Percentiles rank a stretch among this genome's conserved stretches.
Conservation (phyloP, 2,797 vertebrate species). For the Heliangelus exortis region DNA sequence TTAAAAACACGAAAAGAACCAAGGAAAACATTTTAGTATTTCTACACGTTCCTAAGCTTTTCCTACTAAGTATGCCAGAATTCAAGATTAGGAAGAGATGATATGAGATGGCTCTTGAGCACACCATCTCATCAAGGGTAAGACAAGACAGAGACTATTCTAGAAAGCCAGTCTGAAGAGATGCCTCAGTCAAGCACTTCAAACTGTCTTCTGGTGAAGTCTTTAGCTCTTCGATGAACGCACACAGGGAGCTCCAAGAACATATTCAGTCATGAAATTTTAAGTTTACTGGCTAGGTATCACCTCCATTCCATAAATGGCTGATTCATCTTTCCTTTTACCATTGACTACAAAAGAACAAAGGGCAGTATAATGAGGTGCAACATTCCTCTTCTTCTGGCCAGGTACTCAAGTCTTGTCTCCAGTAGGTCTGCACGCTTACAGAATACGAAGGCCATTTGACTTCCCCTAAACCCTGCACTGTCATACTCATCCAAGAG, state of each 20-base stretch:
- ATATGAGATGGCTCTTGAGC: not conserved
- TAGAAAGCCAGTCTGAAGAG: not conserved
- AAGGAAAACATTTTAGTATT: not conserved
- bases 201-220: not conserved
- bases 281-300: not conserved
- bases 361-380: not conserved
- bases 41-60: not conserved
- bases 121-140: not conserved
- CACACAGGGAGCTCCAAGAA: not conserved
- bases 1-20: not conserved
- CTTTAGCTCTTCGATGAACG: not conserved
- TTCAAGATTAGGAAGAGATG: not conserved
- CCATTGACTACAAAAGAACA: not conserved
- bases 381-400: not conserved
- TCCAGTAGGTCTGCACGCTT: not conserved
- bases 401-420: not conserved
- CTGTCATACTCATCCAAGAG: not conserved
- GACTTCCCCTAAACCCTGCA: not conserved
- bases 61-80: not conserved
- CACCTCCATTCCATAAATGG: not conserved
- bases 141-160: not conserved
- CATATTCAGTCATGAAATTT: not conserved
- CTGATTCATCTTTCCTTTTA: not conserved
- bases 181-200: not conserved
- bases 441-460: rapidly evolving